Evolutionary conservation across 2,797 vertebrate species (phyloP).

Genomic region (Xiphorhynchus erythropygius): DNA sequence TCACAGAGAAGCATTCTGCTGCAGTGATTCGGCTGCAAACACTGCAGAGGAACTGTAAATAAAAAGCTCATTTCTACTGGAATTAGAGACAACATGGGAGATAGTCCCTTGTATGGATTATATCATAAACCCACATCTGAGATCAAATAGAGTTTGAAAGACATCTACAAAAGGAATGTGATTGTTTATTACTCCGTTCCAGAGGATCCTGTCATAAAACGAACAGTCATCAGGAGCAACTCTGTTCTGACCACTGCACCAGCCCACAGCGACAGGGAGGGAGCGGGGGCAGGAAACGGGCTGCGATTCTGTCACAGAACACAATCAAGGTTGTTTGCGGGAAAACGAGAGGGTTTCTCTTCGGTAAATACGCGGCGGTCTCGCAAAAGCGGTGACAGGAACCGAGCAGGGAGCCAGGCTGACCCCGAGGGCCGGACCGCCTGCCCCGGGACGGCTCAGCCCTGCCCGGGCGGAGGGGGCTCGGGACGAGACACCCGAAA

Average conservation of each 20-base stretch:
- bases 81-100: background rate
- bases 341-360: background rate
- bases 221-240: constrained; percentile 28
- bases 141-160: background rate
- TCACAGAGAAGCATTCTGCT: background rate
- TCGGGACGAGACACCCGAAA: background rate
- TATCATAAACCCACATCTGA: background rate
- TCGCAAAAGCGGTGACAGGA: background rate
- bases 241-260: constrained; percentile 19
- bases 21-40: background rate
- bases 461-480: background rate
- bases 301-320: background rate
- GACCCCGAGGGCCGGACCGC: background rate
- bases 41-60: constrained; percentile 36
- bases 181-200: constrained; percentile 5
- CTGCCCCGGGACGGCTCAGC: background rate
- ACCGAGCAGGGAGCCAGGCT: background rate
- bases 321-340: constrained; percentile 6
- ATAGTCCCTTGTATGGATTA: background rate
- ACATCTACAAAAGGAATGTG: background rate
- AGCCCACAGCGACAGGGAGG: background rate
- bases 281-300: background rate
- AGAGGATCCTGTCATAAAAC: constrained; percentile 13
- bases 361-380: background rate
- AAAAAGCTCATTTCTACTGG: background rate